These are phyloP conservation scores for Glareola pratincola DNA, from an alignment of 2,113 vertebrate genomes.

Conservation along the genomic window DNA sequence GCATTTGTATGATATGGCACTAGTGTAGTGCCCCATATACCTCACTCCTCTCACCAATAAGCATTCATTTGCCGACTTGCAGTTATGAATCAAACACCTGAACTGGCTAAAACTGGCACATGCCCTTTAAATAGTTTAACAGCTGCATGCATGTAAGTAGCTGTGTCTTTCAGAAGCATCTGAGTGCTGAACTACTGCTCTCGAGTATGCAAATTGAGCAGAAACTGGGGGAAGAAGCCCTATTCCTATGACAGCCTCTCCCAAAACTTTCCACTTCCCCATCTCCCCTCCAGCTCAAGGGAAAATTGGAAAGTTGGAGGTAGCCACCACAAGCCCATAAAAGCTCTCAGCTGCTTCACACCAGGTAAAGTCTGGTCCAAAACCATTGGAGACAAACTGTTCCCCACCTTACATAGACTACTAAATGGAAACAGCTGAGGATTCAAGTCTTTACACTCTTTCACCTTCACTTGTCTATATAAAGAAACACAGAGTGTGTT, in stretches of 20 bases:
- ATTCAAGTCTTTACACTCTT: background rate
- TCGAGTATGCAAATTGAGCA: constrained; percentile 4
- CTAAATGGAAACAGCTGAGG: background rate
- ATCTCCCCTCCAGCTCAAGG: background rate
- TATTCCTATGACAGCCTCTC: background rate
- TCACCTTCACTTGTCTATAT: background rate
- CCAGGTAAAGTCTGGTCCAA: background rate
- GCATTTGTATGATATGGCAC: too few relatives aligned
- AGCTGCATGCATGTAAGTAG: background rate
- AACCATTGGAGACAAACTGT: background rate
- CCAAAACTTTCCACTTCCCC: background rate
- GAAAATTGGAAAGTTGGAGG: background rate
- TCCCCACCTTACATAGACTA: background rate
- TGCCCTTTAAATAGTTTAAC: background rate
- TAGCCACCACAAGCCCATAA: background rate
- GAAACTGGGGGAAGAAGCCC: background rate
- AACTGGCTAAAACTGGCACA: background rate
- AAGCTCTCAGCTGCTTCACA: background rate
- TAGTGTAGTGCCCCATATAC: background rate
- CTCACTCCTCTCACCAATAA: background rate
- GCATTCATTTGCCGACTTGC: background rate
- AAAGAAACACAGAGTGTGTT: background rate
- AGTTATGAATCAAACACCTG: background rate
- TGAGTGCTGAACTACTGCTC: background rate
- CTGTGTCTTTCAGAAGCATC: background rate